Evolutionary conservation across 2,113 vertebrate genomes (phyloP).

Genomic region (Cebidichthys violaceus): DNA sequence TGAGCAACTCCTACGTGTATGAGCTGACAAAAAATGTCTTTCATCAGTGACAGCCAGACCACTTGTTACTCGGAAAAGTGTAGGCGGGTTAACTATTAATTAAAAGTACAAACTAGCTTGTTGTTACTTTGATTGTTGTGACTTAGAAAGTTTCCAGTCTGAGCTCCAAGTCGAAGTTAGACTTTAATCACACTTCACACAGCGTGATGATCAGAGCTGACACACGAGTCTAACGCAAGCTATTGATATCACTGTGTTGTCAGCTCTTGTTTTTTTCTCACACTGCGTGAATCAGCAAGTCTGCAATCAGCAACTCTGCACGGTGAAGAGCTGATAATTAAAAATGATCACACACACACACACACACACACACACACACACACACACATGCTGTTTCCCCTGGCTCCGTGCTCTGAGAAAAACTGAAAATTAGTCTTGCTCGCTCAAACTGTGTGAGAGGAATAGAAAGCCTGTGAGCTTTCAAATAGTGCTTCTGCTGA

Average conservation of each 20-base stretch:
- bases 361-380: slow-evolving; percentile 19
- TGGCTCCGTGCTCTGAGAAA: neutral
- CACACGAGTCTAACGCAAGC: slow-evolving; percentile 48
- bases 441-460: neutral
- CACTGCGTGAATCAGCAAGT: slow-evolving; percentile 56
- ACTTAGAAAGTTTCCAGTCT: neutral
- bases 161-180: slow-evolving; percentile 1
- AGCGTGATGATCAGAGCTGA: slow-evolving; percentile 22
- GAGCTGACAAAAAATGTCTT: neutral
- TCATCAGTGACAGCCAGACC: neutral
- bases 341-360: slow-evolving; percentile 53
- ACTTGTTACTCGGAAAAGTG: neutral
- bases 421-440: slow-evolving; percentile 34
- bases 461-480: slow-evolving; percentile 1
- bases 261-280: slow-evolving; percentile 52
- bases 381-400: neutral
- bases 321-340: slow-evolving; percentile 65
- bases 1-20: neutral
- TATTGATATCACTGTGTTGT: slow-evolving; percentile 61
- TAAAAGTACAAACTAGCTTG: neutral
- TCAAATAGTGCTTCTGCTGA: slow-evolving; percentile 14
- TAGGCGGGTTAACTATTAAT: neutral
- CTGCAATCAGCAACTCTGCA: slow-evolving; percentile 44
- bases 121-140: neutral
- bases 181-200: slow-evolving; percentile 50